phyloP scores from a whole-genome alignment of 2,888 invertebrate species.

The Willowsia nigromaculata region DNA sequence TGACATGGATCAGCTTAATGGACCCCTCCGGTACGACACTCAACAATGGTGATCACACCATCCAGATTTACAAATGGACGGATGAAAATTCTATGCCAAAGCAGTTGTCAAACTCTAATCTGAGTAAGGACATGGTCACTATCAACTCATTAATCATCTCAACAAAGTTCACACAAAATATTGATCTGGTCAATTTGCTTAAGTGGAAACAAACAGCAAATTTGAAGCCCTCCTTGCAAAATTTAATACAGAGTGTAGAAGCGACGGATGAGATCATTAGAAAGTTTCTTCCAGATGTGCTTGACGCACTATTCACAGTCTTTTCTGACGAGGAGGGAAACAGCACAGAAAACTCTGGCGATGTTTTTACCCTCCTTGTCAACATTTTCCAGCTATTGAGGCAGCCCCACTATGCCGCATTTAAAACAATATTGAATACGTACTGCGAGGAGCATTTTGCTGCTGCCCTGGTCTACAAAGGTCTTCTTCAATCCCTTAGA shows the following conservation, averaged over 20 bases:
- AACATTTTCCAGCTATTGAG: constrained; percentile 92
- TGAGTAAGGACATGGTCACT: constrained; percentile 56
- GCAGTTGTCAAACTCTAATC: constrained; percentile 47
- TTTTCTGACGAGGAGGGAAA: constrained; percentile 96
- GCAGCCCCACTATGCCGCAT: constrained; percentile 95
- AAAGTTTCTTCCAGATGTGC: constrained; percentile 95
- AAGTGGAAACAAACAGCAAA: constrained; percentile 91
- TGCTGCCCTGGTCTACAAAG: constrained; percentile 94
- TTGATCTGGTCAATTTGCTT: constrained; percentile 91
- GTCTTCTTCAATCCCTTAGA: constrained; percentile 92
- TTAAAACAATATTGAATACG: constrained; percentile 95
- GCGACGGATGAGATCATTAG: constrained; percentile 88
- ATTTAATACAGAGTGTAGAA: constrained; percentile 63
- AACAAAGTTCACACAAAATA: constrained; percentile 97
- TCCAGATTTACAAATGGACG: constrained; percentile 93
- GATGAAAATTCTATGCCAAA: constrained; percentile 84
- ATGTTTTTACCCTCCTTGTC: constrained; percentile 93
- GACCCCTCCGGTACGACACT: constrained; percentile 94
- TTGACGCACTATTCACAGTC: constrained; percentile 95
- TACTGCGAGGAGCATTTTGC: constrained; percentile 97
- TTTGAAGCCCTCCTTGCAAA: constrained; percentile 81
- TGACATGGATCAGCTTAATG: constrained; percentile 94
- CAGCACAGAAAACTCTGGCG: constrained; percentile 91
- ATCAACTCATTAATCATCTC: constrained; percentile 93
- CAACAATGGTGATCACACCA: constrained; percentile 91